Base-by-base conservation (phyloP, 2,797 vertebrate genomes). In the Malacoraja senta region DNA sequence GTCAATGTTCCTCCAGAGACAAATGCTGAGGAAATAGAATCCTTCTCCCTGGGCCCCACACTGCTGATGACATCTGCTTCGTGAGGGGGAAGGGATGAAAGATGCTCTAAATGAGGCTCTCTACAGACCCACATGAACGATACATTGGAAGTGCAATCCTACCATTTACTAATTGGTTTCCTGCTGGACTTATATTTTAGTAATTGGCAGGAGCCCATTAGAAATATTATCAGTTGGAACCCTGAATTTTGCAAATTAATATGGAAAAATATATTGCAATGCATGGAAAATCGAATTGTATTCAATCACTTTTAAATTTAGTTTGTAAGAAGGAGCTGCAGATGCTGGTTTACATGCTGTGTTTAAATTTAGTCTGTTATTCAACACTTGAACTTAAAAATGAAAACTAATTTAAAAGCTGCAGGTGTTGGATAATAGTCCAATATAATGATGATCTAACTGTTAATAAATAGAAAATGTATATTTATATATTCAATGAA, bases 401-500 rank as follows among this genome's bases (percentile, higher is more conserved):
- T 35, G 32, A 9, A 21, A 88, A 88, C 65, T 88, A 35, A 63
- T 32, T 86, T 63, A 86, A 63, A 63, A 15, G 15, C 13, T 15
- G 6, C 17, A 35, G 35, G 1, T 68, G 29, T 86, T 88, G 17
- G 15, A n/a, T 35, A 32, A 68, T 35, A 10, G n/a, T 12, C 61
- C 61, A 68, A 63, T 32, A 68, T 35, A 35, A 68, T 35, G 17
- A 32, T 8, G 32, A 19, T 15, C 38, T 68, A 53, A 17, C 61
- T 65, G 63, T 68, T 65, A 0, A 8, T 35, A 65, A 88, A 68
- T 35, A 35, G 21, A 32, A 88, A 65, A 88, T 63, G n/a, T n/a
- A 86, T 86, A 32, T 86, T 86, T 63, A 63, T 63, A 7, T 86
- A 86, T 86, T 86, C 58, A 86, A 63, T 86, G n/a, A 86, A 65